Base-by-base conservation (phyloP, 2,888 invertebrate genomes). In the Mycalesis mineus region DNA sequence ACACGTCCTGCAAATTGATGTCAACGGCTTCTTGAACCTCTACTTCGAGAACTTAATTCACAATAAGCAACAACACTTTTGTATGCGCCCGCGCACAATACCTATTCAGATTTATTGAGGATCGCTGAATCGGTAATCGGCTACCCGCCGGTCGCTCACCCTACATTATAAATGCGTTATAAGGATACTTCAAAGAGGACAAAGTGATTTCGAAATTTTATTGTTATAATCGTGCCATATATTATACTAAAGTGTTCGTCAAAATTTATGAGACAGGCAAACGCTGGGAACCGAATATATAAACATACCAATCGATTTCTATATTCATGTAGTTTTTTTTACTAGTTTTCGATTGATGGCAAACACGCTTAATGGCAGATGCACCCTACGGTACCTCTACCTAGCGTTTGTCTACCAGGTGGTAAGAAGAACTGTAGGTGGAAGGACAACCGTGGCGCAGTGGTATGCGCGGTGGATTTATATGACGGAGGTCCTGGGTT, bases 11-110 rank as follows among this genome's bases (percentile, higher is more conserved):
- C 62, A 72, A 75, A 78, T 77, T 72, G 79, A 79, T 80, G 84
- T 77, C 81, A 80, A 80, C 69, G 80, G 71, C 80, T 80, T 68
- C 71, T 75, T 73, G 76, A 77, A 77, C 73, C 71, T 71, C 74
- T 73, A 69, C 71, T 73, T 73, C 69, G 71, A 75, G 71, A 84
- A 82, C 80, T 80, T 74, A 80, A 78, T 77, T 79, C 74, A 79
- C 75, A 74, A 75, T 76, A 74, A 77, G 73, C 68, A 67, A 68
- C 68, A 76, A 73, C 71, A 78, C 74, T 79, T 81, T 78, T 78
- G 80, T 80, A 80, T 81, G 82, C 83, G 80, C 69, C 70, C 70
- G 80, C 77, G 82, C 80, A 84, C 80, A 83, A 82, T 83, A 78
- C 82, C 78, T 78, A 82, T 84, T 81, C 82, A 82, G 74, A 78